These are phyloP conservation scores for Shinisaurus crocodilurus DNA, from an alignment of 2,113 vertebrate species.

Conservation along the genomic window DNA sequence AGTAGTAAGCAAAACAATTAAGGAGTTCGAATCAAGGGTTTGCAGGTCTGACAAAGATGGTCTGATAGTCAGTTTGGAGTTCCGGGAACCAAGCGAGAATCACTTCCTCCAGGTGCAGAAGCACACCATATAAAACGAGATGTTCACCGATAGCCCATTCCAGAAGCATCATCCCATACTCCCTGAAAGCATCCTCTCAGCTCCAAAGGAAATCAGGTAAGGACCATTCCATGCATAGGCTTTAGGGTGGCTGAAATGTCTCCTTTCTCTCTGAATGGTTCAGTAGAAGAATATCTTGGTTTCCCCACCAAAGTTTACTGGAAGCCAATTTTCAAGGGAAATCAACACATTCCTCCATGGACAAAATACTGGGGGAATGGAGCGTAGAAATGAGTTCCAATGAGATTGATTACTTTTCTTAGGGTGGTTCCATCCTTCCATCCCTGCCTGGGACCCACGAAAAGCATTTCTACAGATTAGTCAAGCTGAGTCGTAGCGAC, in stretches of 20 bases:
- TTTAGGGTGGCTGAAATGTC: not conserved
- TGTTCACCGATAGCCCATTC: fast-evolving
- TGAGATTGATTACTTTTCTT: too few relatives aligned
- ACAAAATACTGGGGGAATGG: too few relatives aligned
- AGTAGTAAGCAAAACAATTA: too few relatives aligned
- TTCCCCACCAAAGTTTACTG: not conserved
- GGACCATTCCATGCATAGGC: not conserved
- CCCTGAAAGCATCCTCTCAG: not conserved
- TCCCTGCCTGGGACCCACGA: too few relatives aligned
- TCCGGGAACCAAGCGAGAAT: too few relatives aligned
- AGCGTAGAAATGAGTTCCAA: too few relatives aligned
- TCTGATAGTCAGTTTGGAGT: too few relatives aligned
- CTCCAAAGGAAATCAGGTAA: not conserved
- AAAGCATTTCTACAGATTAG: too few relatives aligned
- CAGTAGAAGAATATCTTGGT: not conserved
- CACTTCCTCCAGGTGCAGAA: not conserved
- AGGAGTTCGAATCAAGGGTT: too few relatives aligned
- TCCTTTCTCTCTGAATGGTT: not conserved
- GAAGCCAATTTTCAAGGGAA: not conserved
- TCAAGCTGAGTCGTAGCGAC: too few relatives aligned
- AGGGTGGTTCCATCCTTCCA: too few relatives aligned
- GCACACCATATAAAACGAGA: not conserved
- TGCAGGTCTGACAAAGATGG: too few relatives aligned
- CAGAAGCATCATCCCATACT: not conserved
- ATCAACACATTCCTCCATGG: not conserved